Evolutionary conservation across 2,888 invertebrate genomes (phyloP).

Genomic region (Agrochola lota): DNA sequence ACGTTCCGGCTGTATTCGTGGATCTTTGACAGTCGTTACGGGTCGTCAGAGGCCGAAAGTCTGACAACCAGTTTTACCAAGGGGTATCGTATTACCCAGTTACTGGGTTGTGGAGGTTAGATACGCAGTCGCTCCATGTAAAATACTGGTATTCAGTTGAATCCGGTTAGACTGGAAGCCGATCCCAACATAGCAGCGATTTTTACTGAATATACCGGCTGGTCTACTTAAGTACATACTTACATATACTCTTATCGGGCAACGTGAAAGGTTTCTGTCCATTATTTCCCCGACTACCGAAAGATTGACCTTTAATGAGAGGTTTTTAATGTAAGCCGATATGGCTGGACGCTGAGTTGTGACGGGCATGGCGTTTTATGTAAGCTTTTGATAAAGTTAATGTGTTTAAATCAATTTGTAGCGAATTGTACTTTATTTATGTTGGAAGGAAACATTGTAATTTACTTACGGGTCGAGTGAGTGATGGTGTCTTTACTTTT

Average conservation of each 20-base stretch:
- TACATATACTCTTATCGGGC: neutral
- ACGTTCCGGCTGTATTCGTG: too few relatives aligned
- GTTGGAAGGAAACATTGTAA: slow-evolving; percentile 19
- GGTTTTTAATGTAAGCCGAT: slow-evolving; percentile 50
- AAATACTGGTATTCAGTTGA: too few relatives aligned
- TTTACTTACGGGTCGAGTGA: slow-evolving; percentile 28
- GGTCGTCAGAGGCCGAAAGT: too few relatives aligned
- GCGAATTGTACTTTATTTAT: slow-evolving; percentile 28
- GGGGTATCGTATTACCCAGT: too few relatives aligned
- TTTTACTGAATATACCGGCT: too few relatives aligned
- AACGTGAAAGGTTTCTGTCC: slow-evolving; percentile 17
- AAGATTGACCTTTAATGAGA: slow-evolving; percentile 53
- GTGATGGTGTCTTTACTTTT: slow-evolving; percentile 4
- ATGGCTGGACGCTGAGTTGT: slow-evolving; percentile 38
- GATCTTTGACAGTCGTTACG: too few relatives aligned
- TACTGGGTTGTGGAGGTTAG: too few relatives aligned
- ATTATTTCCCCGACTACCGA: slow-evolving; percentile 36
- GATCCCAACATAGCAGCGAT: too few relatives aligned
- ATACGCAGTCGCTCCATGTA: too few relatives aligned
- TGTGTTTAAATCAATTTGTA: slow-evolving; percentile 56
- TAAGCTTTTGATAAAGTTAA: slow-evolving; percentile 55
- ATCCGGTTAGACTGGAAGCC: too few relatives aligned
- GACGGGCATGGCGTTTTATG: slow-evolving; percentile 10
- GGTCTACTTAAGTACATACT: neutral
- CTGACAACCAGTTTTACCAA: too few relatives aligned